phyloP scores from a whole-genome alignment of 2,113 vertebrate species.

The Tretioscincus oriximinensis region DNA sequence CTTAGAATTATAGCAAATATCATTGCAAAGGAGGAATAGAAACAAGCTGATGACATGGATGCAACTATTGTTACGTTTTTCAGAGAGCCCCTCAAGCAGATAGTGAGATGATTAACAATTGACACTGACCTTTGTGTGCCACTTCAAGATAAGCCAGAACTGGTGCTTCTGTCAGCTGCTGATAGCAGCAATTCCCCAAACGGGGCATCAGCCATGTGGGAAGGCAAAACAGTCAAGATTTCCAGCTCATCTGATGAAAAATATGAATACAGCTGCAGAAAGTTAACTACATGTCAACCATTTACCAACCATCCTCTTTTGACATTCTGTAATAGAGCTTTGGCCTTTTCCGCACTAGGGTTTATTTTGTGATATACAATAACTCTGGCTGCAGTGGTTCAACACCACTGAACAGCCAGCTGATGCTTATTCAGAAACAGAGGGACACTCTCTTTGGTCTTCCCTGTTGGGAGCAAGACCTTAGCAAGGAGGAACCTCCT shows the following conservation, averaged over 20 bases:
- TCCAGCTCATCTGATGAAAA: not conserved
- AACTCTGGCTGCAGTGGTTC: no score
- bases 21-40: not conserved
- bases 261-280: conserved; percentile 11
- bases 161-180: conserved; percentile 45
- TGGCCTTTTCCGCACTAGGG: no score
- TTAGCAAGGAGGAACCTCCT: no score
- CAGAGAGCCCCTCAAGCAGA: conserved; percentile 29
- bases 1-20: not conserved
- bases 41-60: not conserved
- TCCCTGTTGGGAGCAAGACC: no score
- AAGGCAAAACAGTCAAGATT: not conserved
- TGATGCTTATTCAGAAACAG: no score
- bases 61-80: conserved; percentile 3
- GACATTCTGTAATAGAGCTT: no score
- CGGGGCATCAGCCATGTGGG: not conserved
- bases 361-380: no score
- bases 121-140: conserved; percentile 22
- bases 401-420: no score
- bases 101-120: conserved; percentile 32
- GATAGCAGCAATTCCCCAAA: conserved; percentile 59
- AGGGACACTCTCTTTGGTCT: no score
- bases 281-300: no score
- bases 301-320: no score
- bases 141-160: conserved; percentile 41